Base-by-base conservation (phyloP, 2,888 invertebrate genomes). In the Eristalinus sepulchralis region DNA sequence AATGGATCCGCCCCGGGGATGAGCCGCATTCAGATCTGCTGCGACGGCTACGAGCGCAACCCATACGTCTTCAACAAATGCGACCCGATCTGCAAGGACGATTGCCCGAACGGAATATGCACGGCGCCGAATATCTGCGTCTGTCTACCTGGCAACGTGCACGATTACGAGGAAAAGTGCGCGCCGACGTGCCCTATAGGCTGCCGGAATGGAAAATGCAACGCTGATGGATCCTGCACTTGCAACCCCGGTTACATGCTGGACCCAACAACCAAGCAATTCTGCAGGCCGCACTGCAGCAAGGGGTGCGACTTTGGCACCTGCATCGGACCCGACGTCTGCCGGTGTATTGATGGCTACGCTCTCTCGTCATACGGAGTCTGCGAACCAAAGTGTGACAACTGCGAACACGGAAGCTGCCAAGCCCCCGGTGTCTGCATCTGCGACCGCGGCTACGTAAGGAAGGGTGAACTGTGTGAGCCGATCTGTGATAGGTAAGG, bases 11-110 rank as follows among this genome's bases (percentile, higher is more conserved):
- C 94, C 1, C 92, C 95, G 6, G 94, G 94, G 24, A 93, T 95
- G 89, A 96, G 95, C 89, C 94, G 94, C 83, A 95, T 96, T 88
- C 93, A 95, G 86, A 93, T 95, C 27, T 97, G 97, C 90, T 97
- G 97, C 90, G 94, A 94, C 0, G 96, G 96, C 17, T 96, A 95
- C 91, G 93, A 93, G 83, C 94, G 95, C 11, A 95, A 95, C 90
- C 92, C 93, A 6, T 94, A 94, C 90, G 93, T 93, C 90, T 93
- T 89, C 89, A 93, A 93, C 2, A 93, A 90, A 78, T 94, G 94
- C 83, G 90, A 91, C 67, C 94, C 94, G 0, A 88, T 92, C 22
- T 94, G 94, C 83, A 86, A 55, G 0, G 91, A 93, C 10, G 92
- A 92, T 9, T 94, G 94, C 67, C 89, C 92, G 0, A 94, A 95